Evolutionary conservation across 2,888 invertebrate species (phyloP), one percentile per base, ranked within the genome.

Genomic region (Leptarthrus brevirostris): DNA sequence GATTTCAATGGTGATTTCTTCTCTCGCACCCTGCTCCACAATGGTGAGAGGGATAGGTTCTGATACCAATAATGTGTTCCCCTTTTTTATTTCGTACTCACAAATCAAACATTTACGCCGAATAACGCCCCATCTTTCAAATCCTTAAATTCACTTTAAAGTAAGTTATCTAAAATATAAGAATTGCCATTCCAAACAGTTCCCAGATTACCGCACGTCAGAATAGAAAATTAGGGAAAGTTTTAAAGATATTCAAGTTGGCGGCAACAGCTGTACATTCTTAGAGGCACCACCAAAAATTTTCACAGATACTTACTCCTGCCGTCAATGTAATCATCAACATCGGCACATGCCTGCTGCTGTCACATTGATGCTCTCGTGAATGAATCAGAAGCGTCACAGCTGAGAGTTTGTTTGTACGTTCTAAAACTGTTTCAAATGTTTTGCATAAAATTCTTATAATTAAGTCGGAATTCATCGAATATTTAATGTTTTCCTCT

Each of bases 281-380:
- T 64, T 64, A 2, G 0, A 36, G 44, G 44, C 64, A 64, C 24
- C 61, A 44, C 24, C 47, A 47, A 56, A 61, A n/a, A 24, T 64
- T 44, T 64, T 64, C 24, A 14, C 44, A 64, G 64, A 40, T 64
- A 64, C 64, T 79, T 79, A 77, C 77, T 80, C 80, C 79, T 78
- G 75, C 74, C 30, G 75, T 64, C 77, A 75, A 73, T 73, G 70
- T 72, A 69, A 52, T 36, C 74, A 73, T 40, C 77, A 26, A 44
- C 75, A 18, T 47, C 44, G 54, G 74, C 44, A 58, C 75, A 77
- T 74, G 75, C 74, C 58, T 74, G 14, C 20, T 49, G 6, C 40
- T 40, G 40, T 40, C 18, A 49, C 49, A 18, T 20, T 49, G 16
- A 20, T 49, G 49, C 49, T 44, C 40, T 24, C 22, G 40, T 64